These are phyloP conservation scores for Petrolisthes manimaculis DNA, from an alignment of 2,888 invertebrate species.

Conservation along the genomic window DNA sequence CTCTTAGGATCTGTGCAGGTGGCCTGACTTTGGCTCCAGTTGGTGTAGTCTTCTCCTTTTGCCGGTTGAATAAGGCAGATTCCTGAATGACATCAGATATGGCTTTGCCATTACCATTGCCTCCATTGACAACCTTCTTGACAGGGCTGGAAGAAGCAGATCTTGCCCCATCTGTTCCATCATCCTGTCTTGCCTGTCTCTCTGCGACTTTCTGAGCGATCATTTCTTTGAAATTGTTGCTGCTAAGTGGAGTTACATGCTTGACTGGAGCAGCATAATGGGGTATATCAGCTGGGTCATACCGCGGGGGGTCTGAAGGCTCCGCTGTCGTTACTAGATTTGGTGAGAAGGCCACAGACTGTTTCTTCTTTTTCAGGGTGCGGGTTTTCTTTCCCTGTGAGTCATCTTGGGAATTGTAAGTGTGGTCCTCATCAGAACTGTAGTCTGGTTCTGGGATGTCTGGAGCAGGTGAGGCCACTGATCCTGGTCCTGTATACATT, in stretches of 20 bases:
- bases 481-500: constrained; percentile 69
- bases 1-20: constrained; percentile 23
- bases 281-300: constrained; percentile 50
- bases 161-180: constrained; percentile 57
- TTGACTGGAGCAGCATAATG: constrained; percentile 65
- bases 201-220: constrained; percentile 68
- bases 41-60: constrained; percentile 61
- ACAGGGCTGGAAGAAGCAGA: constrained; percentile 62
- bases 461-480: constrained; percentile 72
- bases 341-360: constrained; percentile 60
- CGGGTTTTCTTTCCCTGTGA: constrained; percentile 51
- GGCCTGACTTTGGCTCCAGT: constrained; percentile 54
- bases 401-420: constrained; percentile 61
- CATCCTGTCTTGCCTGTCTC: constrained; percentile 66
- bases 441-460: constrained; percentile 94
- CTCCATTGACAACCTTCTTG: constrained; percentile 50
- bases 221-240: constrained; percentile 66
- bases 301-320: constrained; percentile 45
- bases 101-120: constrained; percentile 53
- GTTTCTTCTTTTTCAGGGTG: constrained; percentile 63
- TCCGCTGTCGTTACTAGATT: constrained; percentile 55
- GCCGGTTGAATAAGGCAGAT: constrained; percentile 61
- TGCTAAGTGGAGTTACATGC: constrained; percentile 6
- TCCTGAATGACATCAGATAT: constrained; percentile 62
- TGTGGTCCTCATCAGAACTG: constrained; percentile 74